Evolutionary conservation across 2,797 vertebrate genomes (phyloP), one percentile per base, ranked within the genome.

Genomic region (Champsocephalus esox): DNA sequence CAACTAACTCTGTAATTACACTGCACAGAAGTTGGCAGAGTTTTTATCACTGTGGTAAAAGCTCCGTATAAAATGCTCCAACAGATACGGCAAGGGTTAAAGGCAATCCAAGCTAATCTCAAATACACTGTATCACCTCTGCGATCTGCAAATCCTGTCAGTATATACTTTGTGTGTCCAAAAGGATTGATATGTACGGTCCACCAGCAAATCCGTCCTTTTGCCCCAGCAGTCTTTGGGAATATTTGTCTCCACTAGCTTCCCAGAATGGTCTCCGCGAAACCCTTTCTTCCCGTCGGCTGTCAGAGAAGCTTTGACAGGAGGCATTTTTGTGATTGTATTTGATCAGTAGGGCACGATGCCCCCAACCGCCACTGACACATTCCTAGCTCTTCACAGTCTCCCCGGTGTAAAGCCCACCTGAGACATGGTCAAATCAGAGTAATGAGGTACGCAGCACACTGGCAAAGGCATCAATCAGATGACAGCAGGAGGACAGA

Each of bases 361-460:
- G 92, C 89, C 85, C 87, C 84, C 89, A 73, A 77, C 87, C 65
- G 61, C 86, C 79, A 59, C 34, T 83, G 91, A 93, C 93, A 93
- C 91, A 87, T 92, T 92, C 70, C 75, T 58, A 78, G 84, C 88
- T 93, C 92, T 93, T 92, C 89, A 68, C 75, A 80, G 91, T 94
- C 93, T 94, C 89, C 86, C 88, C 81, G 65, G 91, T 87, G 87
- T 84, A 86, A 85, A 80, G 75, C 81, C 91, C 92, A 91, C 89
- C 88, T 74, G 87, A 94, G 95, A 95, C 92, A 91, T 79, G 87
- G 70, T 13, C 55, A 92, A 94, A 95, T 95, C 91, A 93, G 90
- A 93, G 93, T 95, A 95, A 96, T 93, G 94, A 96, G 94, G 88
- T 92, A 87, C 78, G 83, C 74, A 73, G 84, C 74, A 80, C 75